Evolutionary conservation across 2,113 vertebrate species (phyloP).

Genomic region (Alethe diademata): DNA sequence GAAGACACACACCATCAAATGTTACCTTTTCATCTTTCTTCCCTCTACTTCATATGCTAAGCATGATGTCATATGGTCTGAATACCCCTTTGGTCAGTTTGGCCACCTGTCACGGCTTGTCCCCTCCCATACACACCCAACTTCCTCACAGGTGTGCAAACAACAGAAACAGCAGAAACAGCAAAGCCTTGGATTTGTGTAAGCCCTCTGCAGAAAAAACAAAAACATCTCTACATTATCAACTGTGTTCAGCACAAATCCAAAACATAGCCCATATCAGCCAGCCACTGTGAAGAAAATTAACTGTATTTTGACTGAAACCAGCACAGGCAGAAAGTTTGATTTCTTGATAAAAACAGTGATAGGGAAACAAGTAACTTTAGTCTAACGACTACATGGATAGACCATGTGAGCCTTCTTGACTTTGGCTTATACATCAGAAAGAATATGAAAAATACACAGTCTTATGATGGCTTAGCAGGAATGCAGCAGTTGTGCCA

Average conservation of each 20-base stretch:
- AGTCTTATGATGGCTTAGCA: background rate
- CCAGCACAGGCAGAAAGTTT: background rate
- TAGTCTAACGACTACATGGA: background rate
- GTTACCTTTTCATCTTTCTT: background rate
- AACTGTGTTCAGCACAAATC: background rate
- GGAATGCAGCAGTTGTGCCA: background rate
- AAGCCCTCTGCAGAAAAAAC: background rate
- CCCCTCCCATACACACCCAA: background rate
- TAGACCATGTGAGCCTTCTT: background rate
- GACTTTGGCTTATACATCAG: background rate
- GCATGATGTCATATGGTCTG: background rate
- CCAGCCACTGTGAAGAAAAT: background rate
- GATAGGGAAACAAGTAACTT: background rate
- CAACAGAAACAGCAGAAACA: background rate
- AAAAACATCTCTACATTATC: background rate
- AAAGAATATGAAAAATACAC: background rate
- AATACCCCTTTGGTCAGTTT: background rate
- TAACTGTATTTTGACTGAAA: background rate
- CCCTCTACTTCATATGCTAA: background rate
- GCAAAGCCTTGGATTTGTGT: background rate
- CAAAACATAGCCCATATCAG: background rate
- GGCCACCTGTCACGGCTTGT: background rate
- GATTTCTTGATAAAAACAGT: background rate
- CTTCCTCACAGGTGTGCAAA: background rate
- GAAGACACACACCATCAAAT: background rate